Conservation (phyloP, 2,113 vertebrate species). For the Verasper variegatus region DNA sequence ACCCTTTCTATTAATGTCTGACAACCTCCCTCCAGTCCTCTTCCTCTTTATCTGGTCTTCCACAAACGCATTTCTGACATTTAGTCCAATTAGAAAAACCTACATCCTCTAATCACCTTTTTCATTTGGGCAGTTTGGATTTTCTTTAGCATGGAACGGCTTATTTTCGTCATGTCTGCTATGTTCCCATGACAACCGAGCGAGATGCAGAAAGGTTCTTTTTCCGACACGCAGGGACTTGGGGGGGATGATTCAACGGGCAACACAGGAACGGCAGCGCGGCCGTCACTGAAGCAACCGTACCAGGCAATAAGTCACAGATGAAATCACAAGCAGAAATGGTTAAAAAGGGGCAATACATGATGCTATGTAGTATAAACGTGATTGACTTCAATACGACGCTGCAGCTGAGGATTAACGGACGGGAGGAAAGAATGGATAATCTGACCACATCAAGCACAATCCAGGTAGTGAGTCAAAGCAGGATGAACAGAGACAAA, state of each 20-base stretch:
- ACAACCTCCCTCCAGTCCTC: constrained; percentile 8
- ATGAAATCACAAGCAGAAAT: background rate
- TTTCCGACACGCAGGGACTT: constrained; percentile 10
- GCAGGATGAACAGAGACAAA: constrained; percentile 19
- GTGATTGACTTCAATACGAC: background rate
- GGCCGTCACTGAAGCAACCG: background rate
- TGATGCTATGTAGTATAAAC: background rate
- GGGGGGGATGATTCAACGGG: constrained; percentile 9
- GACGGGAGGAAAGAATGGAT: background rate
- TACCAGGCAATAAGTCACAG: constrained; percentile 20
- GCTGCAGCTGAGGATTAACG: background rate
- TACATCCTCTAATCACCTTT: background rate
- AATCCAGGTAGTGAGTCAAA: constrained; percentile 39
- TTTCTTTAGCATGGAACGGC: constrained; percentile 28
- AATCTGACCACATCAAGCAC: constrained; percentile 27
- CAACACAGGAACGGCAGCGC: constrained; percentile 5
- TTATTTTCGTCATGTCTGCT: constrained; percentile 24
- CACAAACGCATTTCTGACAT: constrained; percentile 41
- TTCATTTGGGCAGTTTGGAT: constrained; percentile 14
- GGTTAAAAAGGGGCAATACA: too few relatives aligned
- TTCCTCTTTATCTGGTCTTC: constrained; percentile 43
- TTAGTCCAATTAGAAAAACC: constrained; percentile 36
- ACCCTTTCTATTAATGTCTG: constrained; percentile 27
- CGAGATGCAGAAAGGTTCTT: constrained; percentile 6
- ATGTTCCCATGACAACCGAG: background rate